Evolutionary conservation across 2,113 vertebrate genomes (phyloP).

Genomic region (Austrofundulus limnaeus): DNA sequence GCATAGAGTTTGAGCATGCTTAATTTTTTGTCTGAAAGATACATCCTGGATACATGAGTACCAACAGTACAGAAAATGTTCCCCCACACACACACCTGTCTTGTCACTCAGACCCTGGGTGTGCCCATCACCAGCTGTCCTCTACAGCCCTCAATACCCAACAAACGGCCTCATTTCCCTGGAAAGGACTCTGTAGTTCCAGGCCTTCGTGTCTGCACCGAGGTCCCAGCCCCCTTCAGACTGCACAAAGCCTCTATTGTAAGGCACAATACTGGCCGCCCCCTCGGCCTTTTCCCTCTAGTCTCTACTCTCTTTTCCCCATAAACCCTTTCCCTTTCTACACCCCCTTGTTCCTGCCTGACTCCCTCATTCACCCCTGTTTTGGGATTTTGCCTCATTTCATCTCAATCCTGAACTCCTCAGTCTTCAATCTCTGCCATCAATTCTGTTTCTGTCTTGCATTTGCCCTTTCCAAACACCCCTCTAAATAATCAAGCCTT

Average conservation of each 20-base stretch:
- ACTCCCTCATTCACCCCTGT: conserved; percentile 25
- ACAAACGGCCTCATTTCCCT: conserved; percentile 63
- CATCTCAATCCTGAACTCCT: not conserved
- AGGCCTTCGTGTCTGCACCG: conserved; percentile 34
- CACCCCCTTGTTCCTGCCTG: conserved; percentile 30
- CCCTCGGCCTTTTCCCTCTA: conserved; percentile 61
- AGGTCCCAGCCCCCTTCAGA: conserved; percentile 66
- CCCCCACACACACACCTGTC: conserved; percentile 58
- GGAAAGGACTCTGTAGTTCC: conserved; percentile 40
- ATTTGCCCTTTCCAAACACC: conserved; percentile 1
- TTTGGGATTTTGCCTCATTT: conserved; percentile 12
- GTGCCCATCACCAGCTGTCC: conserved; percentile 31
- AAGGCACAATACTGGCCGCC: conserved; percentile 66
- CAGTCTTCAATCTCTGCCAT: conserved; percentile 5
- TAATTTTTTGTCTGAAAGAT: conserved; percentile 39
- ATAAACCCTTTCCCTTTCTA: conserved; percentile 50
- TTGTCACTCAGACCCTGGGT: conserved; percentile 60
- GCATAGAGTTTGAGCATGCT: conserved; percentile 20
- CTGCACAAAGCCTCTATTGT: conserved; percentile 76
- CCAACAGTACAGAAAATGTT: conserved; percentile 6
- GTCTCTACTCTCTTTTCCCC: conserved; percentile 54
- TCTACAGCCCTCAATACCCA: conserved; percentile 26
- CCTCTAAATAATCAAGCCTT: conserved; percentile 2
- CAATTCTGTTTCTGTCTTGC: conserved; percentile 8
- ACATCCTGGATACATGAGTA: conserved; percentile 13